Evolutionary conservation across 2,797 vertebrate genomes (phyloP).

Genomic region (Falco rusticolus): DNA sequence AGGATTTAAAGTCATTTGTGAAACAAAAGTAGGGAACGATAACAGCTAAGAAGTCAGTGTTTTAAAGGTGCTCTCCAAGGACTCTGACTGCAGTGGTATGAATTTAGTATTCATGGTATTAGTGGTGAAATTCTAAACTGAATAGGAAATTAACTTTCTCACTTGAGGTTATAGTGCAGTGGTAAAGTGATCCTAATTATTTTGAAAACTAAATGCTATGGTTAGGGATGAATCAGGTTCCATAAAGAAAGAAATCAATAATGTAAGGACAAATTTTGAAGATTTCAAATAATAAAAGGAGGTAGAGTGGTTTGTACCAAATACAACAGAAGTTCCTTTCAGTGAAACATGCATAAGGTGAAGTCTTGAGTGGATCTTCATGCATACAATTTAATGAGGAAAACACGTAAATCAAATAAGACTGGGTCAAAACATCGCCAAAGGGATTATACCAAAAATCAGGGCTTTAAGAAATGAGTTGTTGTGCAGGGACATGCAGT

Average conservation of each 20-base stretch:
- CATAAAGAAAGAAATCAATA: conserved; percentile 3
- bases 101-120: conserved; percentile 37
- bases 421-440: background rate
- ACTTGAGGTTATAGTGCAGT: conserved; percentile 31
- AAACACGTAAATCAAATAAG: background rate
- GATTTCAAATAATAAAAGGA: background rate
- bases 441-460: background rate
- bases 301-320: background rate
- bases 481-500: background rate
- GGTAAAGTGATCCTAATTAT: conserved; percentile 41
- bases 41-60: background rate
- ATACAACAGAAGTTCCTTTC: background rate
- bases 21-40: conserved; percentile 38
- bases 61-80: background rate
- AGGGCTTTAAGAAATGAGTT: background rate
- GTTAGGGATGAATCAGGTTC: background rate
- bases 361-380: background rate
- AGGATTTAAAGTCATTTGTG: conserved; percentile 31
- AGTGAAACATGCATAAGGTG: background rate
- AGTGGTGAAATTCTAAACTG: conserved; percentile 49
- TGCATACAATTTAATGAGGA: background rate
- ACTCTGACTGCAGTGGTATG: background rate
- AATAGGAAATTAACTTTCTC: conserved; percentile 56
- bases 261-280: background rate
- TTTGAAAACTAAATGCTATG: background rate